Base-by-base conservation (phyloP, 2,888 invertebrate genomes). In the Chrysolina oricalcia region DNA sequence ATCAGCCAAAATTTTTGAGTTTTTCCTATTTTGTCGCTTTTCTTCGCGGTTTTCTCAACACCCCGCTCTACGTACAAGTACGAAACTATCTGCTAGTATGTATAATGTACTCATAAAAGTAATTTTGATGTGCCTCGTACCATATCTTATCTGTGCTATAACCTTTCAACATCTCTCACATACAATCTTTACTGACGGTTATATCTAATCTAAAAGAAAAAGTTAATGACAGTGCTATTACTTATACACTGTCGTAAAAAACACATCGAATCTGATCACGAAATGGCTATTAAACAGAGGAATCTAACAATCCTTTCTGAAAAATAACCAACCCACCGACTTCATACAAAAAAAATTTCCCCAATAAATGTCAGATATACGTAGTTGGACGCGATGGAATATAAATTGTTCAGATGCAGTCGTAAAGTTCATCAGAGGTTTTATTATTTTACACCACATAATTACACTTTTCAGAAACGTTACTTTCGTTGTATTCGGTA, bases 281-380 rank as follows among this genome's bases (percentile, higher is more conserved):
- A 35, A 68, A 53, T 19, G 15, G 53, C 56, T 19, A 68, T 68
- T 53, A 68, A 68, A 50, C 50, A 68, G 13, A n/a, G 53, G 68
- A 53, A 53, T 68, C 68, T 53, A 35, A 59, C 59, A 59, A 35
- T 27, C 4, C 53, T 68, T 40, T 48, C n/a, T 27, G n/a, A 40
- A 68, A 68, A 68, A 53, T 53, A 35, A 68, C 68, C 67, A 68
- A 53, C 53, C 50, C 53, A 68, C 53, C 50, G 53, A 11, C 53
- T 53, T 19, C 40, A 21, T 27, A 23, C 40, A 19, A 68, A 11
- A 35, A 56, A 68, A 68, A 68, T 56, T 15, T 68, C 27, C 50
- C 53, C 53, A 68, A 68, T 68, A 68, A 68, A 68, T 68, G 68
- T 68, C 68, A 68, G 53, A 27, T 19, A 15, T 56, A 68, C 40